A percentile compares a stretch with the other conserved stretches of the same genome.
phyloP scores from a whole-genome alignment of 1,140 invertebrate genomes.

The Vanessa tameamea region DNA sequence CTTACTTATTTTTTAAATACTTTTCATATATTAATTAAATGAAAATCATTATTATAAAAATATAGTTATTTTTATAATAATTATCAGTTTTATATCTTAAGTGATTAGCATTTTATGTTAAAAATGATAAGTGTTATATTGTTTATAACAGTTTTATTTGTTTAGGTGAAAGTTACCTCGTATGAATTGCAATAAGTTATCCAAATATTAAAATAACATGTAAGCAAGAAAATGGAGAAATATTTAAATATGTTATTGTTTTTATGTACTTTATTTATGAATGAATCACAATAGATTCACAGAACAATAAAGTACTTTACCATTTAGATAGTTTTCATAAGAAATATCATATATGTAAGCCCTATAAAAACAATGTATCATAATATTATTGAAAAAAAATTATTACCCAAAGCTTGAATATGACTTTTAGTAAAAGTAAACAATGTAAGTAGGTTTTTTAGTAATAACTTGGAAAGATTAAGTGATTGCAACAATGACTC shows the following conservation, averaged over 20 bases:
- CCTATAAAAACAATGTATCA: slow-evolving; percentile 9
- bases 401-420: slow-evolving; percentile 1
- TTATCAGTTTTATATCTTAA: not conserved
- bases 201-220: not conserved
- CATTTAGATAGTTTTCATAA: slow-evolving; percentile 21
- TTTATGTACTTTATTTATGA: slow-evolving; percentile 27
- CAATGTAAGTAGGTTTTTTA: slow-evolving; percentile 39
- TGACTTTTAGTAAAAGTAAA: slow-evolving; percentile 33
- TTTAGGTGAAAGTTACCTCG: slow-evolving; percentile 17
- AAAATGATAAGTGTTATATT: slow-evolving; percentile 10
- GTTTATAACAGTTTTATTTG: not conserved
- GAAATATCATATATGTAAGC: slow-evolving; percentile 12
- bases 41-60: no score
- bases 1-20: no score
- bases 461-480: slow-evolving; percentile 55
- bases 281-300: slow-evolving; percentile 40
- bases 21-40: no score
- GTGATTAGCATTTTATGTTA: not conserved
- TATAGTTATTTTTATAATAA: no score
- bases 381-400: not conserved
- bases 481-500: slow-evolving; percentile 75
- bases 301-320: slow-evolving; percentile 33
- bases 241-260: slow-evolving; percentile 10
- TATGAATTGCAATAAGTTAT: not conserved
- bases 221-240: not conserved